phyloP scores from a whole-genome alignment of 2,113 vertebrate species.

The Crocuta crocuta region DNA sequence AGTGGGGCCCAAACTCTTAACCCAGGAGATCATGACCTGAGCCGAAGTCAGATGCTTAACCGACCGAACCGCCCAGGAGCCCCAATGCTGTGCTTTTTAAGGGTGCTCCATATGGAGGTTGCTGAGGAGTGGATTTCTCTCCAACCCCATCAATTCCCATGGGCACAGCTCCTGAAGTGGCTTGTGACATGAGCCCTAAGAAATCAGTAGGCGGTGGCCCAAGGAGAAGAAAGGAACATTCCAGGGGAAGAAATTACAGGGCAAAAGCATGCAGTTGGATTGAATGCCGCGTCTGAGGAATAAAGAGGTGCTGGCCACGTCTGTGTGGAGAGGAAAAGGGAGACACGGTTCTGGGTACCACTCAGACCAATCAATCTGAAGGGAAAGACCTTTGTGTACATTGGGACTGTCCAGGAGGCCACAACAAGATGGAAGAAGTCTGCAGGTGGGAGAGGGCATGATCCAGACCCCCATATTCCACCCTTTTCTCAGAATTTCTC shows the following conservation, averaged over 20 bases:
- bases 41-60: no score
- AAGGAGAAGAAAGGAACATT: not conserved
- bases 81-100: not conserved
- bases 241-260: not conserved
- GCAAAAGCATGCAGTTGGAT: not conserved
- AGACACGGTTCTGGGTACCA: not conserved
- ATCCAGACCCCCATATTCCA: fast-evolving
- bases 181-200: not conserved
- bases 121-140: not conserved
- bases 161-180: not conserved
- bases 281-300: not conserved
- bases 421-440: not conserved
- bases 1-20: no score
- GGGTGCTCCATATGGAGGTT: not conserved
- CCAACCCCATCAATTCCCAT: not conserved
- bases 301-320: not conserved
- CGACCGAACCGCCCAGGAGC: no score
- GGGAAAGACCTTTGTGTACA: not conserved
- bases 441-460: not conserved
- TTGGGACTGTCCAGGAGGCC: not conserved
- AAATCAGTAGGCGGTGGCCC: not conserved
- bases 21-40: no score
- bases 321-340: not conserved
- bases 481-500: not conserved
- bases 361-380: not conserved